Evolutionary conservation across 2,797 vertebrate genomes (phyloP), one percentile per base, ranked within the genome.

Genomic region (Hozukius guyotensis): DNA sequence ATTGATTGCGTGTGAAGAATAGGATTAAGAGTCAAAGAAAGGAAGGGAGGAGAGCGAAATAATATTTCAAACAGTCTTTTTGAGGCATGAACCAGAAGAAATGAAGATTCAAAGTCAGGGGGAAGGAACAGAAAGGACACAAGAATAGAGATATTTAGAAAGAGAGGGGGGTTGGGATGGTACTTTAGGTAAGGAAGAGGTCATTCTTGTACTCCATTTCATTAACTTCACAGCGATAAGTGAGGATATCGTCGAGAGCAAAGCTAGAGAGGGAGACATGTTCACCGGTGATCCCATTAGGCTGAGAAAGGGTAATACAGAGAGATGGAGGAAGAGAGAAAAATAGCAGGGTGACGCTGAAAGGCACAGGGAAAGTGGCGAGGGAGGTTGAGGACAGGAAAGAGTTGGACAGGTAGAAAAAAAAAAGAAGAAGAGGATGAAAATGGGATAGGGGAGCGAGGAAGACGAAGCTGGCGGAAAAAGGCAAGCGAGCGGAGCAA

Each of bases 201-300:
- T 89, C 79, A 89, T 34, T 87, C 38, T 72, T 71, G 82, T 71
- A 78, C 85, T 91, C 81, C 60, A 83, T 93, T 94, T 93, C 81
- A 94, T 94, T 93, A 90, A 85, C 82, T 89, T 87, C 82, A 85
- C 69, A 78, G 87, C 53, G 69, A 89, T 89, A 86, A 88, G 75
- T 72, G 78, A 87, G 77, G 75, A 87, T 87, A 75, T 68, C 18
- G 61, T 56, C 18, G 77, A 87, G 87, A 81, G 78, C 78, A 72
- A 78, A 75, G 76, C 75, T 16, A 65, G 83, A 88, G 79, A 84
- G 81, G 74, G 68, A 88, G 83, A 82, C 78, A 74, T 87, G 88
- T 86, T 92, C 85, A 75, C 75, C 22, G 62, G 85, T 89, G 92
- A 93, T 93, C 87, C 88, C 83, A 91, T 95, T 92, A 94, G 87